Conservation (phyloP, 2,888 invertebrate genomes). For the Drosophila koepferae region DNA sequence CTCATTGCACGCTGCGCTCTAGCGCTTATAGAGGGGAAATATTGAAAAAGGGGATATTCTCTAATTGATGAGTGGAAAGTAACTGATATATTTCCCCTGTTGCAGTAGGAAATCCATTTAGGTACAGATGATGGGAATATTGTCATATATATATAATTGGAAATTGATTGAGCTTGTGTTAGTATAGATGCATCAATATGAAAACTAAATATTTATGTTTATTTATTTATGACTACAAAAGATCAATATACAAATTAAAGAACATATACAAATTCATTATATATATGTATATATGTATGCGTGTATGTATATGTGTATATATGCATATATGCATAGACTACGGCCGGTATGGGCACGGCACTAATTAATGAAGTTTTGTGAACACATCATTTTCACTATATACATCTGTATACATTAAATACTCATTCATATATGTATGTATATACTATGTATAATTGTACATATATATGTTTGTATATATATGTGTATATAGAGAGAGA, state of each 20-base stretch:
- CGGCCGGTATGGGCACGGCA: constrained; percentile 63
- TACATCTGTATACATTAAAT: constrained; percentile 26
- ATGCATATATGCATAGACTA: constrained; percentile 58
- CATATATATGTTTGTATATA: too few species aligned
- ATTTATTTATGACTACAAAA: constrained; percentile 76
- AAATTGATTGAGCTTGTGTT: not conserved
- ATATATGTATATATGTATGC: constrained; percentile 38
- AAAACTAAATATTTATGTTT: constrained; percentile 57
- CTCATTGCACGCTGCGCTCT: not conserved
- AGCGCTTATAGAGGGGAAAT: not conserved
- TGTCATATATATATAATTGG: too few species aligned
- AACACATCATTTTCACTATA: constrained; percentile 52
- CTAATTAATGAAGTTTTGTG: constrained; percentile 61
- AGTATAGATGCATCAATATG: constrained; percentile 20
- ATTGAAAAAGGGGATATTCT: not conserved
- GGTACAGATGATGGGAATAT: not conserved
- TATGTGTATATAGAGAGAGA: too few species aligned
- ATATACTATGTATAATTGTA: not conserved
- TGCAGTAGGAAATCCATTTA: too few species aligned
- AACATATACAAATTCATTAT: constrained; percentile 74
- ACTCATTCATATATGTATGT: constrained; percentile 27
- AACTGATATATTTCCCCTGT: not conserved
- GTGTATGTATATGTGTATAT: not conserved
- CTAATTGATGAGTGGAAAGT: not conserved
- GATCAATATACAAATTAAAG: constrained; percentile 80